Evolutionary conservation across 1,140 invertebrate species (phyloP).

Genomic region (Metopolophium dirhodum): DNA sequence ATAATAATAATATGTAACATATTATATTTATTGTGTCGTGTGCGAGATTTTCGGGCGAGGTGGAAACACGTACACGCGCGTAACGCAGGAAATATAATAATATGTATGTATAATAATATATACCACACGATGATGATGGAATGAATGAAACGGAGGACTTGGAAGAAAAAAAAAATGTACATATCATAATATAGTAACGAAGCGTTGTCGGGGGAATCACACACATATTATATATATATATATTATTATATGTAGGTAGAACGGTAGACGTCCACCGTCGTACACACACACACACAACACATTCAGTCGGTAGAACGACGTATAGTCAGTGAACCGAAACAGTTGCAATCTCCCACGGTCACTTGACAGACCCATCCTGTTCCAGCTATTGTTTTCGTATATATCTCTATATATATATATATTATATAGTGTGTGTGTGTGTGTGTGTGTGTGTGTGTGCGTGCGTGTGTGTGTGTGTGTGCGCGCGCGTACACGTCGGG

Average conservation of each 20-base stretch:
- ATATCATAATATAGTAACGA: neutral
- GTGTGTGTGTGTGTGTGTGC: neutral
- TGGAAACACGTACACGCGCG: constrained; percentile 27
- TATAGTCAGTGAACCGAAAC: constrained; percentile 56
- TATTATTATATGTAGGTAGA: neutral
- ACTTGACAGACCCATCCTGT: constrained; percentile 57
- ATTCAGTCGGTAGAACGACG: constrained; percentile 31
- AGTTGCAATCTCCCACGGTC: constrained; percentile 57
- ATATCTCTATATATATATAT: neutral
- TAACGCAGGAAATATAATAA: neutral
- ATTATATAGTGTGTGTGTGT: neutral
- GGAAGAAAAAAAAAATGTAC: constrained; percentile 24
- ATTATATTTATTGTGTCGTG: neutral
- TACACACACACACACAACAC: neutral
- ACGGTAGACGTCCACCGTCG: constrained; percentile 24
- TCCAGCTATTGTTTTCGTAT: constrained; percentile 52
- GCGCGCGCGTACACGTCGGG: neutral
- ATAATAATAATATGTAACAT: neutral
- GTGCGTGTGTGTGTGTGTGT: neutral
- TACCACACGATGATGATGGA: neutral
- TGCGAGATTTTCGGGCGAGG: constrained; percentile 3
- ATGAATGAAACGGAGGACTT: constrained; percentile 49
- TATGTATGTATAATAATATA: neutral
- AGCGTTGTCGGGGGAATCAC: constrained; percentile 40
- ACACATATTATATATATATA: constrained; percentile 11